Conservation (phyloP, 53 echinoderm and acorn worm species). For the Temnopleurus reevesii region DNA sequence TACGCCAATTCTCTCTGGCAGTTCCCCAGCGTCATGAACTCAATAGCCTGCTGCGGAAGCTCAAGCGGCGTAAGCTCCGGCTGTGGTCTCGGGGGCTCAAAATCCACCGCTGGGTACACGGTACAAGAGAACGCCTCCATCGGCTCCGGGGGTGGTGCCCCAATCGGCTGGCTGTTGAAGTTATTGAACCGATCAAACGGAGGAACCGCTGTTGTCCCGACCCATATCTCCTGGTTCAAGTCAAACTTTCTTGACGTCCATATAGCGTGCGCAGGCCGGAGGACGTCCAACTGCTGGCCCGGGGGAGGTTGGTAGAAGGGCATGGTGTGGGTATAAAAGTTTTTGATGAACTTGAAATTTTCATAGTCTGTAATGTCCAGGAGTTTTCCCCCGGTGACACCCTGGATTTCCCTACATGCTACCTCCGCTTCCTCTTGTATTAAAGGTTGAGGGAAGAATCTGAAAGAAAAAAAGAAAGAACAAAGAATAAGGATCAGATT, state of each 20-base stretch:
- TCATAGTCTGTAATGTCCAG: conserved; percentile 46
- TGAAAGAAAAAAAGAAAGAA: background rate
- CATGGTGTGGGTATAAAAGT: conserved; percentile 5
- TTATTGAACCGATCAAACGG: conserved; percentile 42
- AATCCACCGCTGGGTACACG: conserved; percentile 38
- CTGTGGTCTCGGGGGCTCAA: background rate
- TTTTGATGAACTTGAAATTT: conserved; percentile 33
- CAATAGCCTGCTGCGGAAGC: background rate
- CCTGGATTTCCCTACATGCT: background rate
- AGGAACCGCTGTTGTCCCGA: background rate
- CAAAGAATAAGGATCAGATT: too few relatives aligned
- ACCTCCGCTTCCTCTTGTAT: conserved; percentile 43
- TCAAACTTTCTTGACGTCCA: conserved; percentile 36
- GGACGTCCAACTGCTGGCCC: conserved; percentile 14
- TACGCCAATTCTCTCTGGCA: conserved; percentile 18
- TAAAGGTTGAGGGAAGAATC: conserved; percentile 35
- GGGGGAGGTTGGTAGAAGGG: background rate
- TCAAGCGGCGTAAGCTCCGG: conserved; percentile 25
- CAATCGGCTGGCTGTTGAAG: conserved; percentile 42
- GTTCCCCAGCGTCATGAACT: conserved; percentile 45
- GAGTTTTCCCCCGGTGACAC: conserved; percentile 10
- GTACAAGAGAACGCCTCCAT: conserved; percentile 18
- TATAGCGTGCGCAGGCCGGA: conserved; percentile 16
- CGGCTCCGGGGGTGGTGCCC: conserved; percentile 25
- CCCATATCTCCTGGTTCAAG: conserved; percentile 37